Base-by-base conservation (phyloP, 2,113 vertebrate species). In the Catagonus wagneri region DNA sequence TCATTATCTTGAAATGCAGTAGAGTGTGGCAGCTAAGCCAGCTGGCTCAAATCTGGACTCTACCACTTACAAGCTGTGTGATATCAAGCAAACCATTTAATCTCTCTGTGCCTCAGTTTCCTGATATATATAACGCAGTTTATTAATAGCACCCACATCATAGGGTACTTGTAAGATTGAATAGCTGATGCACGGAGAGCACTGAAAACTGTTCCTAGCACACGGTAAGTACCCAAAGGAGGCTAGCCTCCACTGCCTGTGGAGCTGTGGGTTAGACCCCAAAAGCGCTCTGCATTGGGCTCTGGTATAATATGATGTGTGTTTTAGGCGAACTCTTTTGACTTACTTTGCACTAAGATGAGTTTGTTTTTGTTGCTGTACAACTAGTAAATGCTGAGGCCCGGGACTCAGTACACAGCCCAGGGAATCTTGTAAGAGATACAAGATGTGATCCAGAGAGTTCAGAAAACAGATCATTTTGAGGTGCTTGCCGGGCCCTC, bases 301-400 rank as follows among this genome's bases (percentile, higher is more conserved):
- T 88, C 56, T 75, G 85, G 34, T 36, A 65, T 74, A 34, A 56
- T 23, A 4, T 7, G 22, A 72, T 86, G 39, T 17, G 3, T 56
- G 34, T 58, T 94, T 87, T 50, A 83, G 54, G 36, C 76, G 23
- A 87, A 36, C 52, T 92, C 12, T 50, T 92, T 92, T 60, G 60
- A 39, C 68, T 95, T 75, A 69, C 54, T 76, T 75, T 85, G 75
- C 36, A 58, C 27, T 34, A 72, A 58, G 69, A 71, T 23, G 80
- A 76, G 29, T 79, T 50, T 81, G 25, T n/a, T 25, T 68, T 72
- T 74, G 63, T 72, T 76, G 78, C 61, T 75, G 32, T 66, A 56
- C 34, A 86, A 14, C 86, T 71, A 68, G 15, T 60, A 23, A 74
- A 68, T 63, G 29, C 39, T 71, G 44, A 58, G 56, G 29, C 15